Evolutionary conservation across 2,888 invertebrate species (phyloP).

Genomic region (Colostygia pectinataria): DNA sequence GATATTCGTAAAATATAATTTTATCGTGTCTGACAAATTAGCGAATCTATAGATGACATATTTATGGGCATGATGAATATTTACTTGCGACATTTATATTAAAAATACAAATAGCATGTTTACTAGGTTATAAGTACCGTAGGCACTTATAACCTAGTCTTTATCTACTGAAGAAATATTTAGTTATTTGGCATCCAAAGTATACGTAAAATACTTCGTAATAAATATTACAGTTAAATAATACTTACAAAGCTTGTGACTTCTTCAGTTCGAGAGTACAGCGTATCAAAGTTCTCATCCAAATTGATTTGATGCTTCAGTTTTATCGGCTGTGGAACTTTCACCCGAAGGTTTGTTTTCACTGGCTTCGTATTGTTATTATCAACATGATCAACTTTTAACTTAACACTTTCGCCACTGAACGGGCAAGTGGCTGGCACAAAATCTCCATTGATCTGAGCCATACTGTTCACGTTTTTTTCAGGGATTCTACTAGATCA

Average conservation of each 20-base stretch:
- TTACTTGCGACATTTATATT: too few relatives aligned
- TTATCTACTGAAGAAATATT: too few relatives aligned
- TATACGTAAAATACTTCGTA: too few relatives aligned
- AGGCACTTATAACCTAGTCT: too few relatives aligned
- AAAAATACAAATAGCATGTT: too few relatives aligned
- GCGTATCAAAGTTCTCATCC: conserved; percentile 60
- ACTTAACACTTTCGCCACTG: conserved; percentile 57
- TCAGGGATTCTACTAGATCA: conserved; percentile 39
- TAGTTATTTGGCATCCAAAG: too few relatives aligned
- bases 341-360: conserved; percentile 63
- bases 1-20: too few relatives aligned
- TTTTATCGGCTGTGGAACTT: conserved; percentile 67
- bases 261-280: conserved; percentile 62
- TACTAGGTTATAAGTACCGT: too few relatives aligned
- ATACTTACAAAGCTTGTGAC: conserved; percentile 61
- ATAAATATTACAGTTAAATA: not conserved
- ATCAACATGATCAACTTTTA: conserved; percentile 47
- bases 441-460: conserved; percentile 53
- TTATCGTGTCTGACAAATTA: too few relatives aligned
- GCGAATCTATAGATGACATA: too few relatives aligned
- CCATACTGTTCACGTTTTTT: conserved; percentile 46
- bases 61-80: too few relatives aligned
- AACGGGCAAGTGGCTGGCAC: conserved; percentile 54
- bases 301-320: conserved; percentile 58
- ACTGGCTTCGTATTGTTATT: conserved; percentile 43